Evolutionary conservation across 1,140 invertebrate species (phyloP), one percentile per base, ranked within the genome.

Genomic region (Drosophila mayri): DNA sequence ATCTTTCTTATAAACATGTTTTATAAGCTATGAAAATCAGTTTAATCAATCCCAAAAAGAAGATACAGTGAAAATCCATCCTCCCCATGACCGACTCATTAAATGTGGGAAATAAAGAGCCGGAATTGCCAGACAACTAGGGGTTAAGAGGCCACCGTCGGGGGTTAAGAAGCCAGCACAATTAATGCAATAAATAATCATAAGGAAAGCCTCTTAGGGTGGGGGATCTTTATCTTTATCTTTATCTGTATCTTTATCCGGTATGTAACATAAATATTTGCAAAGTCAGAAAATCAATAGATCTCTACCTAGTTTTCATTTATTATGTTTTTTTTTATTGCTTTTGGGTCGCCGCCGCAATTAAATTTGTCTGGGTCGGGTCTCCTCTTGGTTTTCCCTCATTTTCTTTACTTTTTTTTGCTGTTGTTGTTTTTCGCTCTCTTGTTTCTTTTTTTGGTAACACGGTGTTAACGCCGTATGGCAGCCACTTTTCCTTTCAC

Each of bases 131-230:
- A n/a, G 47, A 35, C 7, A 47, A 22, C 11, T 11, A 1, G 62
- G 58, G 18, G 22, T 20, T 46, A 18, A 25, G 62, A 47, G 25
- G 32, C 20, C 25, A 22, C 37, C 43, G 8, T 30, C 28, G 2
- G 62, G 52, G 22, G 22, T 28, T 46, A 18, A 25, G 62, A 41
- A 20, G 32, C n/a, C 38, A 18, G 32, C 43, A 30, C 28, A 73
- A 82, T 82, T 76, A 87, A 76, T 76, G 66, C 73, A 76, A 87
- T 87, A 87, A 86, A 82, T 86, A 64, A 86, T 87, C 79, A 79
- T 76, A 79, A 86, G 76, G 75, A 70, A 79, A 68, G 64, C 70
- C 79, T 82, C 7, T 28, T 70, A 20, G 35, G 41, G 8, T 44
- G 38, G 43, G 41, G 47, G 4, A n/a, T 3, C 0, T 4, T 0